A percentile compares a stretch with the other conserved stretches of the same genome.
Evolutionary conservation across 2,797 vertebrate genomes (phyloP).

Genomic region (Tympanoctomys barrerae): DNA sequence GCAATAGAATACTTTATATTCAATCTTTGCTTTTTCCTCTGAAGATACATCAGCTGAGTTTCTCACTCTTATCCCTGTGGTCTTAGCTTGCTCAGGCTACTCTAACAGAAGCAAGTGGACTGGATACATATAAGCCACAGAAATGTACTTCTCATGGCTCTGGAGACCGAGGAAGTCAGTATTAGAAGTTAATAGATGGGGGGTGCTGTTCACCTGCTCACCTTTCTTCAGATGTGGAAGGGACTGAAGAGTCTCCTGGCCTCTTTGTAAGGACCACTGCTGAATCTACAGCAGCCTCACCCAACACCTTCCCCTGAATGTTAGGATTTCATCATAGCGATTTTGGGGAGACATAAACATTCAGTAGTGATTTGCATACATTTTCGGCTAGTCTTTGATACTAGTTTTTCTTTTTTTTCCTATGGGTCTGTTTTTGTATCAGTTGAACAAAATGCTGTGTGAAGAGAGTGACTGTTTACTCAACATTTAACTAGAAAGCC

Average conservation of each 20-base stretch:
- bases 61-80: slow-evolving; percentile 16
- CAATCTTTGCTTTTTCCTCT: background rate
- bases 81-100: background rate
- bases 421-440: slow-evolving; percentile 73
- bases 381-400: slow-evolving; percentile 72
- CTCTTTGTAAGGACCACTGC: background rate
- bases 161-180: background rate
- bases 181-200: background rate
- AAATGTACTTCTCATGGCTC: background rate
- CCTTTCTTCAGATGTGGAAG: background rate
- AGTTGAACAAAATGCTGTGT: slow-evolving; percentile 77
- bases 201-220: background rate
- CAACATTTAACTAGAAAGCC: slow-evolving; percentile 77
- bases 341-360: background rate
- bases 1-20: background rate
- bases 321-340: background rate
- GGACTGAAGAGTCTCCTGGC: background rate
- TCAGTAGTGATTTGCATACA: background rate
- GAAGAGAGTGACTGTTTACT: slow-evolving; percentile 81
- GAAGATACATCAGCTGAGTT: slow-evolving; percentile 39
- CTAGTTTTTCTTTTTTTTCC: slow-evolving; percentile 70
- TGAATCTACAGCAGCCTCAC: background rate
- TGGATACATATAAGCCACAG: background rate
- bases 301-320: background rate
- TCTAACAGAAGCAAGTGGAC: background rate